Conservation (phyloP, 2,113 vertebrate genomes). For the Protobothrops flavoviridis region DNA sequence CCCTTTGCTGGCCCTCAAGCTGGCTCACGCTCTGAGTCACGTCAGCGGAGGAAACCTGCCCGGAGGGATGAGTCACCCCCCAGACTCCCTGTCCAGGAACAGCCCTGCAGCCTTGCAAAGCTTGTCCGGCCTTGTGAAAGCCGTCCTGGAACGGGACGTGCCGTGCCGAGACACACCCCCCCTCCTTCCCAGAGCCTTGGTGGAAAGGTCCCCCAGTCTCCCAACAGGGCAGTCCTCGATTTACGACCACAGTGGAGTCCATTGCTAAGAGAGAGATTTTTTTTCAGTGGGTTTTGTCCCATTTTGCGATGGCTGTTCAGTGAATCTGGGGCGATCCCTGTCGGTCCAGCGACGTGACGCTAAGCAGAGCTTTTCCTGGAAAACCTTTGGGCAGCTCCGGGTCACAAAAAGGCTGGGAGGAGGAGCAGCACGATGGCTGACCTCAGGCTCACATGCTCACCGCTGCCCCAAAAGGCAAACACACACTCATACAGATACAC, state of each 20-base stretch:
- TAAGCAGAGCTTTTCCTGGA: not conserved
- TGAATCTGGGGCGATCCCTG: not conserved
- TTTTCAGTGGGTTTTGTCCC: not conserved
- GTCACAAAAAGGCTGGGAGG: not conserved
- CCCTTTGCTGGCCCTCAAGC: not conserved
- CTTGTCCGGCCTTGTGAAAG: too few species aligned
- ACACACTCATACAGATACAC: not conserved
- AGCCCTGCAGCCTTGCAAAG: not conserved
- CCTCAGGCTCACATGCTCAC: not conserved
- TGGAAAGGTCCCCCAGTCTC: not conserved
- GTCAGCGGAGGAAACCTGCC: not conserved
- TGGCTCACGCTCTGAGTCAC: not conserved
- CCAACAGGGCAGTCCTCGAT: not conserved
- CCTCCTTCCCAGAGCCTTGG: too few species aligned
- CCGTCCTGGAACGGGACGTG: not conserved
- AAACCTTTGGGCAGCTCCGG: not conserved
- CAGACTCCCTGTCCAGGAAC: not conserved
- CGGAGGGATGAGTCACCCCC: not conserved
- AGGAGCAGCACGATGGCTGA: not conserved
- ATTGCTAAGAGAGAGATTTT: rapidly evolving
- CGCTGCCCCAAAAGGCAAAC: not conserved
- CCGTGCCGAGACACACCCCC: not conserved
- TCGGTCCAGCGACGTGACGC: not conserved
- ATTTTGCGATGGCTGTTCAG: not conserved
- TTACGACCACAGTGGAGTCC: not conserved